A percentile compares a stretch with the other conserved stretches of the same genome.
Conservation (phyloP, 2,113 vertebrate species). For the Riparia riparia region DNA sequence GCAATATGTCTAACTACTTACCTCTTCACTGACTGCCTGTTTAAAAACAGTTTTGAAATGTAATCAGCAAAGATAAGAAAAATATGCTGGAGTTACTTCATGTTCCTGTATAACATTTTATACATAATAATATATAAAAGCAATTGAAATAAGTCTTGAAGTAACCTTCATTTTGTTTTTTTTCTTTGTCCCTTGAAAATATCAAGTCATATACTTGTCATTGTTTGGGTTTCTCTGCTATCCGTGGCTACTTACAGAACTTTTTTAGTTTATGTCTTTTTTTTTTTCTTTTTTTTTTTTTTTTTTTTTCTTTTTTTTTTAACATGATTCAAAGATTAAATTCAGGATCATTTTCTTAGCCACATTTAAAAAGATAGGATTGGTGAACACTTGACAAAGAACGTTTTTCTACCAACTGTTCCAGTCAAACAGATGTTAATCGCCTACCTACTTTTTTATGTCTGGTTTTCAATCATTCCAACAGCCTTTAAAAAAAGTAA, state of each 20-base stretch:
- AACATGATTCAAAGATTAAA: background rate
- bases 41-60: background rate
- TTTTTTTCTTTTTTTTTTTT: background rate
- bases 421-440: constrained; percentile 43
- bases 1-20: background rate
- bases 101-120: background rate
- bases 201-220: background rate
- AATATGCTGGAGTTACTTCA: background rate
- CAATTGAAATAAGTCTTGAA: background rate
- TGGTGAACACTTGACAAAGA: background rate
- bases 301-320: background rate
- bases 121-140: background rate
- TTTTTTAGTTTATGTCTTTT: background rate
- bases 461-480: background rate
- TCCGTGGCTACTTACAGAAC: background rate
- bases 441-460: background rate
- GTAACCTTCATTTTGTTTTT: background rate
- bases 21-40: background rate
- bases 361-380: background rate
- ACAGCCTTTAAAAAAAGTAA: background rate
- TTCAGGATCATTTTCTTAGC: background rate
- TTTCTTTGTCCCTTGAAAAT: background rate
- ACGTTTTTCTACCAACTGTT: background rate
- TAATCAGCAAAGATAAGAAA: background rate
- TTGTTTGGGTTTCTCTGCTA: background rate